These are phyloP conservation scores for Eumeta japonica DNA, from an alignment of 1,140 invertebrate species.

Conservation along the genomic window DNA sequence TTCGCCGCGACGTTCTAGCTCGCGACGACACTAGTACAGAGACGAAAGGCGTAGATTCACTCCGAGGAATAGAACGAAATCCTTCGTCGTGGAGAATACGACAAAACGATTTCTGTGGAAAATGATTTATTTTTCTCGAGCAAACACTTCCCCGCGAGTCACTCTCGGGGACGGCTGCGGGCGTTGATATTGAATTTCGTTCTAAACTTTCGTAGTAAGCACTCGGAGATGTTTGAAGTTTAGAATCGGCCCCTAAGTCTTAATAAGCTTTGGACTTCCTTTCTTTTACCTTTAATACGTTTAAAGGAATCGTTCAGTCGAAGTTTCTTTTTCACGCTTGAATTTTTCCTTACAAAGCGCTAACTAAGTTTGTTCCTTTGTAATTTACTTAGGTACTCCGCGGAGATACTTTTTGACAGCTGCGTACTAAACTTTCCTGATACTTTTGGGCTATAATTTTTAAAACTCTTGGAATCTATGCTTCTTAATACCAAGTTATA, in stretches of 20 bases:
- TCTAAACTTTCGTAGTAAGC: conserved; percentile 30
- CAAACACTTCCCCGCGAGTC: conserved; percentile 33
- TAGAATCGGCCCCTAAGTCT: conserved; percentile 17
- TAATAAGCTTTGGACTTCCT: conserved; percentile 33
- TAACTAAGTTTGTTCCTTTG: conserved; percentile 21
- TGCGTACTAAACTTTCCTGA: no score
- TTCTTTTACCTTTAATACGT: conserved; percentile 26
- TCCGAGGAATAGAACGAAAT: no score
- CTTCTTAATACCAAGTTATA: no score
- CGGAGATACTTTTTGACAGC: conserved; percentile 17
- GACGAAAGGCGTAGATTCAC: no score
- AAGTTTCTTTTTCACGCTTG: conserved; percentile 18
- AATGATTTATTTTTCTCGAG: conserved; percentile 45
- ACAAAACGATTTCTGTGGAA: no score
- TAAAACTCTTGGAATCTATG: no score
- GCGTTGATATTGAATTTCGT: conserved; percentile 48
- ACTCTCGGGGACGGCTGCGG: conserved; percentile 33
- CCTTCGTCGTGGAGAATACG: no score
- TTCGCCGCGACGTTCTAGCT: no score
- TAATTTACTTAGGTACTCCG: conserved; percentile 29
- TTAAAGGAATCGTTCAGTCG: conserved; percentile 16
- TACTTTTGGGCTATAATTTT: no score
- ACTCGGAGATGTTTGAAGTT: conserved; percentile 29
- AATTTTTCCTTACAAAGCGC: conserved; percentile 18
- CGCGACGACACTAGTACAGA: no score